phyloP scores from a whole-genome alignment of 2,797 vertebrate genomes.

The Vespertilio murinus region DNA sequence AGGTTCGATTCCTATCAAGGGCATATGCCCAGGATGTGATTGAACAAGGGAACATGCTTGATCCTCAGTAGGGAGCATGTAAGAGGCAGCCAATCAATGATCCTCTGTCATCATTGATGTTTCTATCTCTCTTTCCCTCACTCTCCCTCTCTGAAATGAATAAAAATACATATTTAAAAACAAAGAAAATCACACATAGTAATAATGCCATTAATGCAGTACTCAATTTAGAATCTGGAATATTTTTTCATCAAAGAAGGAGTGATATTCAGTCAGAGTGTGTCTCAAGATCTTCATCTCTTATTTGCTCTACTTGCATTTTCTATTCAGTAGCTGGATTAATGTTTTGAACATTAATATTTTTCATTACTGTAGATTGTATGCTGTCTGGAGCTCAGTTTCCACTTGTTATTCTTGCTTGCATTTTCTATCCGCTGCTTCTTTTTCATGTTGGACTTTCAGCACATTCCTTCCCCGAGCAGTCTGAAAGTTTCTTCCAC shows the following conservation, averaged over 20 bases:
- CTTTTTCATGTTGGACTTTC: conserved; percentile 72
- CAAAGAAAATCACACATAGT: conserved; percentile 14
- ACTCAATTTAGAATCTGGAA: conserved; percentile 80
- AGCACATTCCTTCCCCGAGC: too few relatives aligned
- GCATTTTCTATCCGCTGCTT: conserved; percentile 50
- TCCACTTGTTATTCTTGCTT: too few relatives aligned
- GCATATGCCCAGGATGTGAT: too few relatives aligned
- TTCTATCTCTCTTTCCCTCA: too few relatives aligned
- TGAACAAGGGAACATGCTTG: too few relatives aligned
- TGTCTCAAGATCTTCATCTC: conserved; percentile 79
- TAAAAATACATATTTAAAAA: too few relatives aligned
- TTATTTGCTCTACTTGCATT: conserved; percentile 78
- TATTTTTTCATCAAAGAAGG: conserved; percentile 77
- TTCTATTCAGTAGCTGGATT: conserved; percentile 81
- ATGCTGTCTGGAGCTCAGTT: conserved; percentile 47
- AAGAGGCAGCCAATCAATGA: too few relatives aligned
- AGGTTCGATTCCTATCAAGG: too few relatives aligned
- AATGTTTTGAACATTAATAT: conserved; percentile 81
- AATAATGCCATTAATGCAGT: conserved; percentile 79
- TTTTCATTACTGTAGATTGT: conserved; percentile 81
- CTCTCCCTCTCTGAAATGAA: too few relatives aligned
- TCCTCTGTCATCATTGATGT: too few relatives aligned
- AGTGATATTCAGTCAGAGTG: conserved; percentile 76
- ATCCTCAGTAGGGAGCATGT: too few relatives aligned
- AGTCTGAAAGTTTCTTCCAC: too few relatives aligned